Base-by-base conservation (phyloP, 2,113 vertebrate species). In the Thunnus maccoyii region DNA sequence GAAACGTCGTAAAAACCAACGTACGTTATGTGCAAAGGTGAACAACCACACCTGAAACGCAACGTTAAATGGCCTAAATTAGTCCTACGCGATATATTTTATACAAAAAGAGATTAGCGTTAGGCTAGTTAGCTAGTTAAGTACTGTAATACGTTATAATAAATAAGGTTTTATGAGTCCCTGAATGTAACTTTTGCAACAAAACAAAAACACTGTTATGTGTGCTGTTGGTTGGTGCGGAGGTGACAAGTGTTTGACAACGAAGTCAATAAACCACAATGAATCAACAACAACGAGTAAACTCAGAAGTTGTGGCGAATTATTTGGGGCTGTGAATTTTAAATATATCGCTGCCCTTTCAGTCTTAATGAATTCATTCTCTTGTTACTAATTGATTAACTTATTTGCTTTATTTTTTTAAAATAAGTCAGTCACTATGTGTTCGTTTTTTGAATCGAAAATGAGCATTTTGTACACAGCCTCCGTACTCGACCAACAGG, bases 381-480 rank as follows among this genome's bases (percentile, higher is more conserved):
- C 0, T 58, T 16, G 9, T 36, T 55, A 52, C 0, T 57, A 17
- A 30, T 30, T 30, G 27, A 30, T 30, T 30, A 30, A 30, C 27
- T 30, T 30, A 5, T 10, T n/a, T 25, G 62, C 54, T 50, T 44
- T 3, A 17, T 36, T 44, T 48, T 30, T 63, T 46, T 22, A 36
- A 27, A 62, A 9, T 27, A 8, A 41, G 36, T 41, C 36, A 9
- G 36, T 41, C 36, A 41, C 9, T 41, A 9, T 41, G 6, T 41
- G 20, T 72, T 54, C 4, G 36, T 54, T 13, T 67, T 7, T 73
- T 68, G 18, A 6, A 9, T 52, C 48, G 15, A 46, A 82, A 84
- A 55, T 27, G 25, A 76, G 54, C 58, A 47, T 32, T 79, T 69
- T 73, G 17, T 16, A 55, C 20, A 2, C 62, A 67, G 58, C 47